A percentile compares a stretch with the other conserved stretches of the same genome.
Conservation (phyloP, 1,140 invertebrate genomes). For the Pectinophora gossypiella region DNA sequence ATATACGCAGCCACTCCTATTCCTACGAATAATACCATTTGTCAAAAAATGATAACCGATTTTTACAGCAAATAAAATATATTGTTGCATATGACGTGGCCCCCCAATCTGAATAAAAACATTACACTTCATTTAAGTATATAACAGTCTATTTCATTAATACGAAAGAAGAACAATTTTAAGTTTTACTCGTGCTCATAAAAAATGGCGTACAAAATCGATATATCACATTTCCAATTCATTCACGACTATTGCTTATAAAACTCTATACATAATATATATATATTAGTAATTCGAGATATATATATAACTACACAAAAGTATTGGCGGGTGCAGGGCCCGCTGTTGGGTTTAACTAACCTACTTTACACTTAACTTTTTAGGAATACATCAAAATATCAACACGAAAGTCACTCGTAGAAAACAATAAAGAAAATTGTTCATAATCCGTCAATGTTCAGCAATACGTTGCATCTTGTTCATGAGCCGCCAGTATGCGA, state of each 20-base stretch:
- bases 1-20: not conserved
- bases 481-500: not conserved
- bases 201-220: constrained; percentile 33
- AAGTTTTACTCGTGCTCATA: constrained; percentile 10
- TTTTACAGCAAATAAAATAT: not conserved
- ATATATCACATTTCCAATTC: constrained; percentile 55
- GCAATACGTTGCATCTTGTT: not conserved
- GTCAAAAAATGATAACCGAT: no score
- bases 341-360: constrained; percentile 31
- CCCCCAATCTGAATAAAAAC: constrained; percentile 4
- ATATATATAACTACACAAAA: constrained; percentile 22
- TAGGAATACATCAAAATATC: constrained; percentile 60
- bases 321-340: constrained; percentile 17
- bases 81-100: not conserved
- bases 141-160: constrained; percentile 14
- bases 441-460: not conserved
- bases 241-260: constrained; percentile 36
- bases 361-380: constrained; percentile 54
- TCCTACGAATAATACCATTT: not conserved
- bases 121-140: no score
- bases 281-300: constrained; percentile 46
- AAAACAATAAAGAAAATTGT: constrained; percentile 26
- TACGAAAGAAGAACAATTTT: constrained; percentile 15
- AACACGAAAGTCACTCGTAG: constrained; percentile 36
- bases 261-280: constrained; percentile 37